Percentiles rank a stretch among this genome's conserved stretches.
phyloP scores from a whole-genome alignment of 2,113 vertebrate species.

The Ceyx melanurus region DNA sequence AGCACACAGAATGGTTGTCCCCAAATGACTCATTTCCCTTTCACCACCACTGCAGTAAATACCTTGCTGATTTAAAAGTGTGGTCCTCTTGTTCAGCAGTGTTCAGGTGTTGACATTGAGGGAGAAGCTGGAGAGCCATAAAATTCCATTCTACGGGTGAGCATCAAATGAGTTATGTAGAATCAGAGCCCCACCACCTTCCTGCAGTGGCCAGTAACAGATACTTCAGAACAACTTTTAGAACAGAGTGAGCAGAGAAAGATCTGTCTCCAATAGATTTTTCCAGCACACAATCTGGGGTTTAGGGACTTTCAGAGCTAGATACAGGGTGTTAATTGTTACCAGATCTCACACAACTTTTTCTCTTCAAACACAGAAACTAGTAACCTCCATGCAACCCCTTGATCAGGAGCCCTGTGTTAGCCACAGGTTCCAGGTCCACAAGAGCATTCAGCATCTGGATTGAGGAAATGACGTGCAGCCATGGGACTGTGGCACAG shows the following conservation, averaged over 20 bases:
- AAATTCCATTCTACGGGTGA: background rate
- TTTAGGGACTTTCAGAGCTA: background rate
- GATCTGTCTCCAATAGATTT: background rate
- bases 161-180: background rate
- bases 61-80: background rate
- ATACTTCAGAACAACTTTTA: background rate
- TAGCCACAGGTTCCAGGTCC: accelerated
- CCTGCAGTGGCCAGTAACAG: background rate
- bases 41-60: background rate
- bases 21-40: background rate
- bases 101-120: background rate
- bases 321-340: background rate
- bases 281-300: background rate
- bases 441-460: background rate
- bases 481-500: background rate
- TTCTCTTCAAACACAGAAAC: background rate
- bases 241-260: background rate
- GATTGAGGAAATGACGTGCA: background rate
- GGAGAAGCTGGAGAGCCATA: background rate
- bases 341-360: background rate
- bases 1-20: background rate
- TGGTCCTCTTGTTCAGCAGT: background rate
- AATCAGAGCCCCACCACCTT: background rate
- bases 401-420: background rate
- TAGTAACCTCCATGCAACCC: background rate